Evolutionary conservation across 2,888 invertebrate genomes (phyloP).

Genomic region (Osmoderma eremita): DNA sequence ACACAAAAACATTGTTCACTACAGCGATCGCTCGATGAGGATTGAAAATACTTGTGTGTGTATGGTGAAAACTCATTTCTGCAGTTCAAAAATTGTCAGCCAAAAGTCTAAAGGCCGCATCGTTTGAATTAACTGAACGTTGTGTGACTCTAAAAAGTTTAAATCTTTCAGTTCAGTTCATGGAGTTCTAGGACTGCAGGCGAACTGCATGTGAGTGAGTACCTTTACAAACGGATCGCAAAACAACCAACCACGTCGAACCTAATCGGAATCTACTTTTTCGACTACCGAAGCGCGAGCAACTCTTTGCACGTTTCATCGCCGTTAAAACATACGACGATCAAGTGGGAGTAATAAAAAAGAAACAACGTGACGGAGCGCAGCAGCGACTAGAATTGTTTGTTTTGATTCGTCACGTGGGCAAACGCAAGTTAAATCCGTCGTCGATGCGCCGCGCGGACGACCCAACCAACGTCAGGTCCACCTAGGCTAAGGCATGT

Average conservation of each 20-base stretch:
- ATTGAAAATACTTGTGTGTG: too few species aligned
- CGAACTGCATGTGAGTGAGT: too few species aligned
- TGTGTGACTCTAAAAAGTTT: too few species aligned
- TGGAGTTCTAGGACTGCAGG: too few species aligned
- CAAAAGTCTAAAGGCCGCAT: too few species aligned
- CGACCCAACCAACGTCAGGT: conserved; percentile 21
- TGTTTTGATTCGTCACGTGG: conserved; percentile 43
- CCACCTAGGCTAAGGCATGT: not conserved
- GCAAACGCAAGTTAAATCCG: conserved; percentile 38
- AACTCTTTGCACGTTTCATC: conserved; percentile 18
- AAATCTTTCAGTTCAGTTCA: too few species aligned
- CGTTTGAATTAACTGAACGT: too few species aligned
- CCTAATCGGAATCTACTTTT: not conserved
- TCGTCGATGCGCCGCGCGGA: conserved; percentile 15
- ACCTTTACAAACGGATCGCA: too few species aligned
- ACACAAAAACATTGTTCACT: too few species aligned
- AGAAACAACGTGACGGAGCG: conserved; percentile 22
- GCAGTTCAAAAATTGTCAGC: too few species aligned
- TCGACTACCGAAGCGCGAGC: not conserved
- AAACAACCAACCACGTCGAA: not conserved
- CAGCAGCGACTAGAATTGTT: conserved; percentile 20
- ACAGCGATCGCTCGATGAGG: too few species aligned
- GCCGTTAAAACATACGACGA: conserved; percentile 21
- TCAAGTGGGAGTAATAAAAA: conserved; percentile 36
- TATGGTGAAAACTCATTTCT: too few species aligned